Evolutionary conservation across 2,113 vertebrate genomes (phyloP).

Genomic region (Dicrurus megarhynchus): DNA sequence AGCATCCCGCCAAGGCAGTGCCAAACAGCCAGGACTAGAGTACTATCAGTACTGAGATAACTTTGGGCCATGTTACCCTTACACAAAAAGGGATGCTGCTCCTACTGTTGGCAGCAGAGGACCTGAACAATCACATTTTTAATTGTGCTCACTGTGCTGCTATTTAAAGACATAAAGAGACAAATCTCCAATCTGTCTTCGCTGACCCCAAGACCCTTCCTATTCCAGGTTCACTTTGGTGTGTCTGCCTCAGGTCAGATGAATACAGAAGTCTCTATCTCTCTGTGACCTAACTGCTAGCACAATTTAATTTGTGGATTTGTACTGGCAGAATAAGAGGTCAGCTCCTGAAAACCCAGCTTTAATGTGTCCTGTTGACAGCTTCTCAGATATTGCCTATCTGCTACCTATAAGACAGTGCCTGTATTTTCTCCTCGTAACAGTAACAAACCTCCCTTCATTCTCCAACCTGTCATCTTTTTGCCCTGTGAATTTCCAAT

Average conservation of each 20-base stretch:
- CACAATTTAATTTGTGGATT: constrained; percentile 61
- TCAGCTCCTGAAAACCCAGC: constrained; percentile 22
- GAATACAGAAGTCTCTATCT: not conserved
- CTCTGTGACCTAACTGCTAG: constrained; percentile 23
- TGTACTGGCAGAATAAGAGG: constrained; percentile 35
- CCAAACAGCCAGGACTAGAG: not conserved
- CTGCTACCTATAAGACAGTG: not conserved
- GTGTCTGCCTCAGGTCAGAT: not conserved
- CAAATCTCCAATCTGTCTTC: constrained; percentile 41
- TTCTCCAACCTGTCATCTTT: constrained; percentile 29
- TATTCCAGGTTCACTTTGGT: constrained; percentile 13
- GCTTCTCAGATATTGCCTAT: constrained; percentile 44
- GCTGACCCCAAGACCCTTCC: not conserved
- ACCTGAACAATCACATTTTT: not conserved
- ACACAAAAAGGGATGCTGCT: not conserved
- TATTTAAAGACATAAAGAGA: not conserved
- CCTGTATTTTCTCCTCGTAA: not conserved
- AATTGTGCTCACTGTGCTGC: not conserved
- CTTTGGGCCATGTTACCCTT: not conserved
- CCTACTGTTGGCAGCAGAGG: not conserved
- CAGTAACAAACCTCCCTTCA: constrained; percentile 22
- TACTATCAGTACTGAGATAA: not conserved
- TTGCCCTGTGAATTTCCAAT: not conserved
- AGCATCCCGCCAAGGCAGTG: not conserved
- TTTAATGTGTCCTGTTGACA: constrained; percentile 37